Percentiles rank a stretch among this genome's conserved stretches.
phyloP scores from a whole-genome alignment of 2,113 vertebrate genomes.

The Electrona antarctica region DNA sequence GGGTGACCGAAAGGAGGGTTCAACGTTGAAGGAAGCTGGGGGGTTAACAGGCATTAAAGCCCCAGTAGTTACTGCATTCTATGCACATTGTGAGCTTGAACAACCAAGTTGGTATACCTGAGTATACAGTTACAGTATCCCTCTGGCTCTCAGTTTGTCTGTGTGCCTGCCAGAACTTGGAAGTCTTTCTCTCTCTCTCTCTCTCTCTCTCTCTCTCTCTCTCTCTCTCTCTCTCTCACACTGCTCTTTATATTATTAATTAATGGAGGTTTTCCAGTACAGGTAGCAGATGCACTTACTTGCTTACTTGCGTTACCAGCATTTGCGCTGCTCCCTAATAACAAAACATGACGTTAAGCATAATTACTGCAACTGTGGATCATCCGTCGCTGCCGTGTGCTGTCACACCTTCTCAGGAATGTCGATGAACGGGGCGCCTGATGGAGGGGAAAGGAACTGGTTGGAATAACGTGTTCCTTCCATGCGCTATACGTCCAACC shows the following conservation, averaged over 20 bases:
- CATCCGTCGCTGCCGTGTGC: background rate
- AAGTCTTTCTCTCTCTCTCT: conserved; percentile 3
- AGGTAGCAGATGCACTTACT: background rate
- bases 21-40: background rate
- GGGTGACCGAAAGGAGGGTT: background rate
- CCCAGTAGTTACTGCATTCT: no score
- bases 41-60: background rate
- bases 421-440: background rate
- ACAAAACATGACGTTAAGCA: conserved; percentile 4
- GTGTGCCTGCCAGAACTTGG: conserved; percentile 17
- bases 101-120: conserved; percentile 19
- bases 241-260: conserved; percentile 53
- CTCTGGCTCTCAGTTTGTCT: conserved; percentile 27
- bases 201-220: background rate
- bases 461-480: no score
- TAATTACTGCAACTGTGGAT: background rate
- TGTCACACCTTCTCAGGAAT: background rate
- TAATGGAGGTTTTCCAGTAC: conserved; percentile 38
- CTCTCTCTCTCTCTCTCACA: background rate
- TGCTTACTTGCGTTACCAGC: conserved; percentile 9
- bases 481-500: no score
- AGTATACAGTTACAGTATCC: conserved; percentile 22
- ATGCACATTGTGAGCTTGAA: background rate
- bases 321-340: background rate
- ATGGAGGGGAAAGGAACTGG: no score